Conservation (phyloP, 2,888 invertebrate genomes). For the Epirrita christyi region DNA sequence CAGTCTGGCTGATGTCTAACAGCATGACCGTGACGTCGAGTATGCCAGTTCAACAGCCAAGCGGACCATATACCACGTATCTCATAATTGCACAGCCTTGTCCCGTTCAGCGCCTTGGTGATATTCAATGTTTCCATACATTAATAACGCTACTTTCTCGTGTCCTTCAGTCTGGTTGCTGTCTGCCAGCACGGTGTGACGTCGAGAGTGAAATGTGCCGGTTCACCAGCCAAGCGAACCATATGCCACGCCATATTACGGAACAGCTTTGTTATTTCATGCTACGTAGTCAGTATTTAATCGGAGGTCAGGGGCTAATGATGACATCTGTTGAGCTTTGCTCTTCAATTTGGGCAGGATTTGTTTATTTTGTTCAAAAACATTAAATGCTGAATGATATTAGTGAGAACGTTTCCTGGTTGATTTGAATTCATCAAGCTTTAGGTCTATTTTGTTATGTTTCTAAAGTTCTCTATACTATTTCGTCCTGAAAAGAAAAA, state of each 20-base stretch:
- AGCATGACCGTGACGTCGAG: too few species aligned
- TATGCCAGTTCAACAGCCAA: too few species aligned
- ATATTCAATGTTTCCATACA: background rate
- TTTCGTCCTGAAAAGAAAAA: too few species aligned
- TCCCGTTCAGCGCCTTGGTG: too few species aligned
- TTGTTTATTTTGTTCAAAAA: background rate
- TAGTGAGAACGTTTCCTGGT: too few species aligned
- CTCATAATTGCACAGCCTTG: too few species aligned
- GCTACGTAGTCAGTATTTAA: constrained; percentile 4
- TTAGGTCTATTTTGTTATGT: too few species aligned
- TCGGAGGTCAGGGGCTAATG: constrained; percentile 1
- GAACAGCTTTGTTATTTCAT: constrained; percentile 3
- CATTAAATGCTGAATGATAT: too few species aligned
- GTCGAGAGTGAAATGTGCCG: constrained; percentile 57
- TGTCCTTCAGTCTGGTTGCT: constrained; percentile 32
- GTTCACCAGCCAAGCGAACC: constrained; percentile 52
- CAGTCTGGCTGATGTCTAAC: too few species aligned
- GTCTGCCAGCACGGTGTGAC: constrained; percentile 38
- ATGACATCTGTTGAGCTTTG: constrained; percentile 1
- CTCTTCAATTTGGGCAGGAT: background rate
- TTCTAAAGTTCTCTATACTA: too few species aligned
- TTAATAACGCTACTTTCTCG: constrained; percentile 27
- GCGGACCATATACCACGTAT: too few species aligned
- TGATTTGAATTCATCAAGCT: too few species aligned
- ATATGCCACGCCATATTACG: constrained; percentile 26